Conservation (phyloP, 2,797 vertebrate genomes). For the Loris lydekkerianus region DNA sequence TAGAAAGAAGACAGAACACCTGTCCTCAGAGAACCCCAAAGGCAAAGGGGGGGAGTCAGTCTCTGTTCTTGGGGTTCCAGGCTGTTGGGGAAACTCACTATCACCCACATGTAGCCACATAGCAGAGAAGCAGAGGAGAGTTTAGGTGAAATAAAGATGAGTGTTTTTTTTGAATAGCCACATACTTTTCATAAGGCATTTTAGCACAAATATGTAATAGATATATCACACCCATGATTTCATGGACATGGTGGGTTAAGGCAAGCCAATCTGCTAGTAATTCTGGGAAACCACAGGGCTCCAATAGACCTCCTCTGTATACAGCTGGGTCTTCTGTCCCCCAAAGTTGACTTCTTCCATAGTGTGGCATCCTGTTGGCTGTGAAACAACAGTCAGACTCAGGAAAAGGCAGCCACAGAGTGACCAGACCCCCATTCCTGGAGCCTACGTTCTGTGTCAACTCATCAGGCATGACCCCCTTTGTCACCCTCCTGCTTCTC, state of each 20-base stretch:
- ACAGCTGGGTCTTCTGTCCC: conserved; percentile 70
- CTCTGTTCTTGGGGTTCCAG: fast-evolving
- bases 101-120: too few relatives aligned
- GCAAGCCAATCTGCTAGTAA: conserved; percentile 76
- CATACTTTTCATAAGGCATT: not conserved
- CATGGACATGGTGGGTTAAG: not conserved
- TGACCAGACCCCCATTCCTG: not conserved
- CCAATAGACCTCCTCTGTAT: conserved; percentile 73
- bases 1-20: not conserved
- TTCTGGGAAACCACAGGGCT: conserved; percentile 69
- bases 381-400: not conserved
- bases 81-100: too few relatives aligned
- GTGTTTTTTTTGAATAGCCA: not conserved
- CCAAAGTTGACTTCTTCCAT: conserved; percentile 70
- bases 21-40: not conserved
- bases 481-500: not conserved
- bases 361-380: conserved; percentile 51
- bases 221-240: not conserved
- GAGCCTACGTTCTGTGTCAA: not conserved
- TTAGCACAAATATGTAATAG: not conserved
- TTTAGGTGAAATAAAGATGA: not conserved
- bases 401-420: not conserved
- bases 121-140: not conserved
- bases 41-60: too few relatives aligned
- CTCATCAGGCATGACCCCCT: not conserved